A percentile compares a stretch with the other conserved stretches of the same genome.
Conservation (phyloP, 2,888 invertebrate genomes). For the Chorisops tibialis region DNA sequence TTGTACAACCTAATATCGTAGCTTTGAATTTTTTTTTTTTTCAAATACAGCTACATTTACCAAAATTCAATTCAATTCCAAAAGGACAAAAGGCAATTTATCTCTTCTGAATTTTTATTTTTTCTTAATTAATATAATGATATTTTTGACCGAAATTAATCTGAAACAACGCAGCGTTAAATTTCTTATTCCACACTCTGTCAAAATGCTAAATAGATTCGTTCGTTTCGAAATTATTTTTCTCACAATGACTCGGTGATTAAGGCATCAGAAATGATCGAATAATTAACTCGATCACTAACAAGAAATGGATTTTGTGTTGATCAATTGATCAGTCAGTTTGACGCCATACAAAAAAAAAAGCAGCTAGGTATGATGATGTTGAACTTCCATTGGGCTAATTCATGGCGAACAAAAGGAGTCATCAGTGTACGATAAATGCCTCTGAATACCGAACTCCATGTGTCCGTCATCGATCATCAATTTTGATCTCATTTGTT, state of each 20-base stretch:
- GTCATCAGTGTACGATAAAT: constrained; percentile 20
- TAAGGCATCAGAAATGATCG: background rate
- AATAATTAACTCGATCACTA: constrained; percentile 20
- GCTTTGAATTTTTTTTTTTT: no score
- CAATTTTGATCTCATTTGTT: constrained; percentile 28
- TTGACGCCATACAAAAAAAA: constrained; percentile 22
- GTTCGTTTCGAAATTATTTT: background rate
- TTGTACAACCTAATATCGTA: no score
- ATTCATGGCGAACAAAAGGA: constrained; percentile 18
- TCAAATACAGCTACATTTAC: no score
- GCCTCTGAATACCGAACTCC: constrained; percentile 19
- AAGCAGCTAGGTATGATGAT: background rate
- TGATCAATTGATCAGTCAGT: constrained; percentile 22
- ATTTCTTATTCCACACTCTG: no score
- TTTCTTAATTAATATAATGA: no score
- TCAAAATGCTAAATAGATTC: background rate
- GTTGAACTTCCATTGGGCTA: constrained; percentile 1
- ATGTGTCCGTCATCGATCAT: constrained; percentile 29
- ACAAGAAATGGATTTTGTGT: constrained; percentile 5
- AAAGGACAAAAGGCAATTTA: no score
- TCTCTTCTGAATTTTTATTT: no score
- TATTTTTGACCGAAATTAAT: no score
- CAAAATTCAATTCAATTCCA: no score
- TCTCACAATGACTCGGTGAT: constrained; percentile 15
- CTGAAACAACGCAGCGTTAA: no score